Percentiles rank a stretch among this genome's conserved stretches.
These are phyloP conservation scores for Pemphredon lugubris DNA, from an alignment of 2,888 invertebrate genomes.

Conservation along the genomic window DNA sequence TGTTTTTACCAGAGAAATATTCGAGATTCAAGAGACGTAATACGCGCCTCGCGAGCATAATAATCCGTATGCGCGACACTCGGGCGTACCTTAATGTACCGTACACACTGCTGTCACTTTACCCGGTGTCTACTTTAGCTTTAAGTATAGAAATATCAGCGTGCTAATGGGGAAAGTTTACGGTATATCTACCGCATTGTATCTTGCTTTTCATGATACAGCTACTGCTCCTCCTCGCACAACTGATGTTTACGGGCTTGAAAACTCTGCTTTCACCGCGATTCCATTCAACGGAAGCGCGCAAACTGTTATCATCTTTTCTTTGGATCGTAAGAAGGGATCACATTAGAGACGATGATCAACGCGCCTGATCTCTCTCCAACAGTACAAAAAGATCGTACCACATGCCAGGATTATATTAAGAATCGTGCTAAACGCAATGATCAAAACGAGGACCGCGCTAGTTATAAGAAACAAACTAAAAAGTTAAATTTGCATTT, in stretches of 20 bases:
- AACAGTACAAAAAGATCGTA: too few species aligned
- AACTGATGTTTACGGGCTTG: not conserved
- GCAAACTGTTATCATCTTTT: not conserved
- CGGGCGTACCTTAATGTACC: conserved; percentile 36
- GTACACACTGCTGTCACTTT: conserved; percentile 36
- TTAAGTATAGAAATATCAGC: conserved; percentile 16
- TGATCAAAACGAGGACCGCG: too few species aligned
- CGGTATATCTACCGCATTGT: conserved; percentile 22
- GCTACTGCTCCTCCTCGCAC: conserved; percentile 1
- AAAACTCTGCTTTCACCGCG: not conserved
- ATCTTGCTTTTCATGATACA: conserved; percentile 22
- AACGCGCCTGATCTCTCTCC: too few species aligned
- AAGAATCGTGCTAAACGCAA: too few species aligned
- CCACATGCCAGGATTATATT: too few species aligned
- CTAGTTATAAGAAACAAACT: too few species aligned
- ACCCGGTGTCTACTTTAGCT: conserved; percentile 39
- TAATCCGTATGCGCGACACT: conserved; percentile 32
- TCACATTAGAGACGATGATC: too few species aligned
- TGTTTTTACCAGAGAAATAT: conserved; percentile 22
- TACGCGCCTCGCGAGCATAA: conserved; percentile 23
- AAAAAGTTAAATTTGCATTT: conserved; percentile 17
- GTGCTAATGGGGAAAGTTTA: conserved; percentile 33
- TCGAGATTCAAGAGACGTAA: conserved; percentile 24
- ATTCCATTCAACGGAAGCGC: not conserved
- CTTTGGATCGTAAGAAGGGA: too few species aligned